Base-by-base conservation (phyloP, 2,113 vertebrate genomes). In the Monopterus albus region DNA sequence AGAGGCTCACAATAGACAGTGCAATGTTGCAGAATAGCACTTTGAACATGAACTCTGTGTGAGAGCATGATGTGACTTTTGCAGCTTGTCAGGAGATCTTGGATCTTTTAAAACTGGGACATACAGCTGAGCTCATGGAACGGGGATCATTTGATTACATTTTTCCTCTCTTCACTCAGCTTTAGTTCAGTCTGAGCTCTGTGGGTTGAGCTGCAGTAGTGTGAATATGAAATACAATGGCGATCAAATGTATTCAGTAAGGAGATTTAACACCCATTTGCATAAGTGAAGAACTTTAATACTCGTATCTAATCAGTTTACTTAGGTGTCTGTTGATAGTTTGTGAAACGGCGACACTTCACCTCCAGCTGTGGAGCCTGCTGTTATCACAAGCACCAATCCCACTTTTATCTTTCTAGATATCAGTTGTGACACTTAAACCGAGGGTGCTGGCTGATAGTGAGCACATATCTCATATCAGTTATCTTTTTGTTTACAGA, bases 1-100 rank as follows among this genome's bases (percentile, higher is more conserved):
- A 39, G 57, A 60, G 47, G 46, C 63, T 75, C 74, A 73, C 57
- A 56, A 23, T 12, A 77, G 73, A 79, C 56, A 40, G 13, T 7
- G 35, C 58, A 63, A 2, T 69, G 33, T 39, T 72, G 40, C 50
- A 59, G 68, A 58, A 38, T 2, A 50, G 7, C 39, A 56, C 75
- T 88, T 76, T 78, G 72, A 83, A 66, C 62, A 36, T 65, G 46
- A 83, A 71, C 59, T 63, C 33, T 47, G 55, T 56, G 46, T 21
- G 67, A 75, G 35, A 67, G 42, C 63, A n/a, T 31, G 52, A 50
- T 63, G 65, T 60, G 73, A 79, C 55, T 83, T 79, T 81, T 86
- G 66, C 55, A 77, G 61, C 53, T 59, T 57, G 59, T 68, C 64
- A 53, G 51, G 58, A 58, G 26, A 53, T 47, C 7, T 43, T 26